phyloP scores from a whole-genome alignment of 2,113 vertebrate species.

The Setophaga kirtlandii region DNA sequence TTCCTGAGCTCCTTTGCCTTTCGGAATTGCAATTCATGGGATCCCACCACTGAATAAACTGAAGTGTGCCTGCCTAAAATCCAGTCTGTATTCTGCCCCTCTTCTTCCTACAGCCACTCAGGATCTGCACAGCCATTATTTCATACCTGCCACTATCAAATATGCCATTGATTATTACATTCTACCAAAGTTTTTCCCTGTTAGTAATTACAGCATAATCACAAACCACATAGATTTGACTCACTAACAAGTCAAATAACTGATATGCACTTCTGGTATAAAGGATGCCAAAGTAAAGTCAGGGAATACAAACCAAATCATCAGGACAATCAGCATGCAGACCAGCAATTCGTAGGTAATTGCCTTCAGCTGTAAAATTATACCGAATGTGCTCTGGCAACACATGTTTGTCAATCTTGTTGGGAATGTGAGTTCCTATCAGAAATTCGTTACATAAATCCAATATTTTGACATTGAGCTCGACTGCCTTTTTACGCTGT shows the following conservation, averaged over 20 bases:
- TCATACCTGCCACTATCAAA: not conserved
- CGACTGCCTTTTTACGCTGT: slow-evolving; percentile 89
- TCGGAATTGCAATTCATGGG: not conserved
- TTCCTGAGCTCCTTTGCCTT: not conserved
- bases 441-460: slow-evolving; percentile 91
- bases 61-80: not conserved
- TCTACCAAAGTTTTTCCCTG: not conserved
- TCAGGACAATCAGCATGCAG: slow-evolving; percentile 87
- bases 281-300: not conserved
- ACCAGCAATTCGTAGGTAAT: slow-evolving; percentile 81
- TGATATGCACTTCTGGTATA: not conserved
- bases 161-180: not conserved
- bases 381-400: slow-evolving; percentile 85
- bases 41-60: not conserved
- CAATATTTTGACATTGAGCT: slow-evolving; percentile 88
- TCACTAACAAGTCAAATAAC: not conserved
- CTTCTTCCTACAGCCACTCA: not conserved
- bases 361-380: slow-evolving; percentile 83
- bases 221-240: not conserved
- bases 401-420: slow-evolving; percentile 83
- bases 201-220: not conserved
- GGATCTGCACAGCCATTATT: not conserved
- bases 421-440: slow-evolving; percentile 84
- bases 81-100: not conserved
- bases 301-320: slow-evolving; percentile 82